Percentiles rank a stretch among this genome's conserved stretches.
phyloP scores from a whole-genome alignment of 1,140 invertebrate genomes.

The Penaeus chinensis region DNA sequence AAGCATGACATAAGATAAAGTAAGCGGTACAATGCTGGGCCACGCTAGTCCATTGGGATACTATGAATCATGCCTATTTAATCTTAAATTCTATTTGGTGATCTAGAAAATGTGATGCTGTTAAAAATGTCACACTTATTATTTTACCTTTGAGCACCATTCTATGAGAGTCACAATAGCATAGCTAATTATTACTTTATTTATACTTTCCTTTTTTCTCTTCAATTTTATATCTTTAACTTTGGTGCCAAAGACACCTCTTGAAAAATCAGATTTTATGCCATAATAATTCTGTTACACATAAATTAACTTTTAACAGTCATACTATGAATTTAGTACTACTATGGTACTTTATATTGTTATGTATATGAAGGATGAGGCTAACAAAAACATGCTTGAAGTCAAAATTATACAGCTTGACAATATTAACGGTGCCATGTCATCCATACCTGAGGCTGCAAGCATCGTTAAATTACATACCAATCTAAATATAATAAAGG shows the following conservation, averaged over 20 bases:
- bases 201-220: constrained; percentile 30
- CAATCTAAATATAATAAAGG: constrained; percentile 36
- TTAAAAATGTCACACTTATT: constrained; percentile 59
- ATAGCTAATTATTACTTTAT: constrained; percentile 49
- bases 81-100: constrained; percentile 57
- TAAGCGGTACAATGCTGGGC: constrained; percentile 45
- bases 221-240: constrained; percentile 22
- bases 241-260: constrained; percentile 2
- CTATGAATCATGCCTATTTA: constrained; percentile 49
- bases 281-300: background rate
- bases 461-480: constrained; percentile 39
- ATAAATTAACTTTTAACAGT: background rate
- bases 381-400: too few relatives aligned
- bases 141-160: constrained; percentile 61
- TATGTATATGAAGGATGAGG: too few relatives aligned
- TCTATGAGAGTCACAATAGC: constrained; percentile 60
- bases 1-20: constrained; percentile 50
- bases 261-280: constrained; percentile 19
- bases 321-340: too few relatives aligned
- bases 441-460: constrained; percentile 26
- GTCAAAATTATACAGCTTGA: too few relatives aligned
- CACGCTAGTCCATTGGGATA: constrained; percentile 43
- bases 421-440: constrained; percentile 16
- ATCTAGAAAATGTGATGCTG: constrained; percentile 59
- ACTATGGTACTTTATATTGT: too few relatives aligned